A percentile compares a stretch with the other conserved stretches of the same genome.
These are phyloP conservation scores for Erinaceus europaeus DNA, from an alignment of 2,113 vertebrate genomes.

Conservation along the genomic window DNA sequence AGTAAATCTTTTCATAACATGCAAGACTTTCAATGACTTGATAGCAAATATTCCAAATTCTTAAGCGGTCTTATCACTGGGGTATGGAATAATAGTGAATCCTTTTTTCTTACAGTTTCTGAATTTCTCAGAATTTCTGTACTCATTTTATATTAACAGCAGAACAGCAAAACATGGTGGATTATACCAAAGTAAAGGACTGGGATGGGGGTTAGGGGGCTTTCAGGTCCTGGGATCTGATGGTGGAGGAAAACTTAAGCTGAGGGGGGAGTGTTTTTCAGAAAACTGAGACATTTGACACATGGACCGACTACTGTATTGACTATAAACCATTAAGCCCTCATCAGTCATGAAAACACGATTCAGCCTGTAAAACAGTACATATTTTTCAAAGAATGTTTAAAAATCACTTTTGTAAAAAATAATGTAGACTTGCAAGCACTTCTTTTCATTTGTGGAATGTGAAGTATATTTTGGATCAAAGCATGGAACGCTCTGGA, in stretches of 20 bases:
- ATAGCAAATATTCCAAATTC: neutral
- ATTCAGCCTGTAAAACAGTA: neutral
- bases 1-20: too few relatives aligned
- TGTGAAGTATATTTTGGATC: constrained; percentile 69
- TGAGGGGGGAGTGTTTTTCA: too few relatives aligned
- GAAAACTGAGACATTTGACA: too few relatives aligned
- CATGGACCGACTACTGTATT: too few relatives aligned
- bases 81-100: neutral
- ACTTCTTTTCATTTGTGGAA: constrained; percentile 59
- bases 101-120: constrained; percentile 19
- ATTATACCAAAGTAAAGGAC: neutral
- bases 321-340: too few relatives aligned
- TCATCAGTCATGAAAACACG: neutral
- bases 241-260: too few relatives aligned
- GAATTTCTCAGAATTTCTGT: constrained; percentile 14
- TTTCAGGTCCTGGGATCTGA: too few relatives aligned
- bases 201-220: too few relatives aligned
- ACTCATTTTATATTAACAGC: neutral
- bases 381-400: neutral
- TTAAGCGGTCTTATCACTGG: neutral
- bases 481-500: constrained; percentile 65
- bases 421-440: neutral
- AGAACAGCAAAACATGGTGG: neutral
- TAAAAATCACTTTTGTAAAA: constrained; percentile 14
- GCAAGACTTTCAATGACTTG: too few relatives aligned